A percentile compares a stretch with the other conserved stretches of the same genome.
Evolutionary conservation across 1,140 invertebrate genomes (phyloP).

Genomic region (Drosophila nannoptera): DNA sequence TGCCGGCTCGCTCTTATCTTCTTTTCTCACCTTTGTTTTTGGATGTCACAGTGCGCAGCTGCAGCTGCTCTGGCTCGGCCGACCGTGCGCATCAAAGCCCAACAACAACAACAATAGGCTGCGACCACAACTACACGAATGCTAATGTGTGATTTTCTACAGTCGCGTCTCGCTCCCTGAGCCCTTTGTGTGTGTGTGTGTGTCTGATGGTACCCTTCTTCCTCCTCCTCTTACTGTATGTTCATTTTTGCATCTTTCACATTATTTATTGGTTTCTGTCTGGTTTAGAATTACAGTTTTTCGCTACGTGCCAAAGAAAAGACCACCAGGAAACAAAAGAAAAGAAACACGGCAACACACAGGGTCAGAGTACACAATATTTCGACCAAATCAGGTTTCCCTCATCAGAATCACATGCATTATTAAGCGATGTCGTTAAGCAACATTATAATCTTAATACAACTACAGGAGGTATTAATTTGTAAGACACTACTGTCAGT

Average conservation of each 20-base stretch:
- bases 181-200: constrained; percentile 23
- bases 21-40: constrained; percentile 16
- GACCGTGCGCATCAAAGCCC: too few species aligned
- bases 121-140: constrained; percentile 7
- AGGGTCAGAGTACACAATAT: constrained; percentile 7
- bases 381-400: constrained; percentile 15
- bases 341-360: constrained; percentile 3
- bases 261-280: constrained; percentile 42
- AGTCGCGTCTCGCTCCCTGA: constrained; percentile 5
- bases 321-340: constrained; percentile 30
- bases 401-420: neutral
- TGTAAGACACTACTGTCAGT: neutral
- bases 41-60: constrained; percentile 31
- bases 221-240: constrained; percentile 7
- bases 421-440: neutral
- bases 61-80: constrained; percentile 12
- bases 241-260: constrained; percentile 36
- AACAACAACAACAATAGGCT: neutral
- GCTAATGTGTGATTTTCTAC: constrained; percentile 19
- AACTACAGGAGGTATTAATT: neutral
- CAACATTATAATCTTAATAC: neutral
- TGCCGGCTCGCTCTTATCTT: constrained; percentile 3
- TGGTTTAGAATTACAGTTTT: constrained; percentile 50
- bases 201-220: neutral
- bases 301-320: constrained; percentile 36